Conservation (phyloP, 2,888 invertebrate genomes). For the Stenurella melanura region DNA sequence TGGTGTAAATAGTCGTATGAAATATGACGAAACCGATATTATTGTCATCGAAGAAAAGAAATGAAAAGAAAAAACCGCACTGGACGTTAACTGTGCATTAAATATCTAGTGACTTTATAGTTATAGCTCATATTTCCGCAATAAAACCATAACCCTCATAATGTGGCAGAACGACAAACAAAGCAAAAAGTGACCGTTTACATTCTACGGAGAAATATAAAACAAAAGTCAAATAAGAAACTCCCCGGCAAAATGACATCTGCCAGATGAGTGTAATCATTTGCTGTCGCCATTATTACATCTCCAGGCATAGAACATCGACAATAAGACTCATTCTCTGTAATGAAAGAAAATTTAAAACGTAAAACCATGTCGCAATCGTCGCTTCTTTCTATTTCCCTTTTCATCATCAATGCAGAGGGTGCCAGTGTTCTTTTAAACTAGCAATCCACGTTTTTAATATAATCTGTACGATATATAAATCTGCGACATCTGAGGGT, state of each 20-base stretch:
- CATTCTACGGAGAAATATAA: neutral
- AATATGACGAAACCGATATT: neutral
- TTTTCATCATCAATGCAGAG: neutral
- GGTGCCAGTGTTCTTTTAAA: neutral
- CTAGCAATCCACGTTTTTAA: neutral
- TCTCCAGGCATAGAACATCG: constrained; percentile 3
- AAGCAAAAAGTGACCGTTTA: constrained; percentile 27
- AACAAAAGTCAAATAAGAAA: constrained; percentile 29
- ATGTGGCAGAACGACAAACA: constrained; percentile 4
- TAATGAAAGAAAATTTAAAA: neutral
- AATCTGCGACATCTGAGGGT: neutral
- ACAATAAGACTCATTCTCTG: neutral
- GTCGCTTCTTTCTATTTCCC: neutral
- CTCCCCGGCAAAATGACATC: constrained; percentile 3
- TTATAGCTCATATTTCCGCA: constrained; percentile 16
- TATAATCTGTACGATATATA: neutral
- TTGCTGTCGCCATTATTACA: constrained; percentile 19
- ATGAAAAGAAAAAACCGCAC: neutral
- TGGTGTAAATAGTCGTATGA: neutral
- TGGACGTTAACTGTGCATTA: neutral
- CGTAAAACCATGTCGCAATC: neutral
- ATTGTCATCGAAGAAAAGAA: neutral
- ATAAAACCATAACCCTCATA: neutral
- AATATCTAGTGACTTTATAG: constrained; percentile 13
- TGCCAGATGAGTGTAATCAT: constrained; percentile 26